Evolutionary conservation across 2,797 vertebrate species (phyloP).

Genomic region (Hydrophis major): DNA sequence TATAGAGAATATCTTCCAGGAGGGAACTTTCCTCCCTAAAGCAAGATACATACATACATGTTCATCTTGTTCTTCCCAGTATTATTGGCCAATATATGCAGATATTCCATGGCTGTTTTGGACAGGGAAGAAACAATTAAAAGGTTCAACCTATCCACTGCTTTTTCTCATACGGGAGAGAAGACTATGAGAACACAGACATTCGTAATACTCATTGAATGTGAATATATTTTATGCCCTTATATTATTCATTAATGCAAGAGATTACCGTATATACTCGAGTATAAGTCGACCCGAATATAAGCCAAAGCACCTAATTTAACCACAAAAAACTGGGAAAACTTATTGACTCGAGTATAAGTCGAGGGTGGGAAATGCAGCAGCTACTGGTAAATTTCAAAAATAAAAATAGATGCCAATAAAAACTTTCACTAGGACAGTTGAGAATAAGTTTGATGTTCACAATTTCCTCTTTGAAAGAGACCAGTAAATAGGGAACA

Average conservation of each 20-base stretch:
- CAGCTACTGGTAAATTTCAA: too few species aligned
- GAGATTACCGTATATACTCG: too few species aligned
- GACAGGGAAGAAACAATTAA: not conserved
- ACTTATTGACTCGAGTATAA: too few species aligned
- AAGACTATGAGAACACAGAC: not conserved
- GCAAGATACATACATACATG: not conserved
- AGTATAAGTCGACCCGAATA: too few species aligned
- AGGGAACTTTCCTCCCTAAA: not conserved
- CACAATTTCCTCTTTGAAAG: too few species aligned
- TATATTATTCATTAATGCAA: not conserved
- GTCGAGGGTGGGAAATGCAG: too few species aligned
- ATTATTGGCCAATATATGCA: not conserved
- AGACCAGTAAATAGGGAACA: too few species aligned
- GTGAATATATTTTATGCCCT: not conserved
- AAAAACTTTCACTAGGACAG: too few species aligned
- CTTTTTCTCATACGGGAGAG: not conserved
- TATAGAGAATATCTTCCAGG: not conserved
- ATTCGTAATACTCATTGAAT: not conserved
- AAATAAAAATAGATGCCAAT: too few species aligned
- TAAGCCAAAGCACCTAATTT: too few species aligned
- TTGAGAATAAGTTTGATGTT: too few species aligned
- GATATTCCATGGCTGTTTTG: not conserved
- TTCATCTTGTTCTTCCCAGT: not conserved
- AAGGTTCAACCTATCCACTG: not conserved
- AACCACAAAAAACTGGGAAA: too few species aligned